These are phyloP conservation scores for Hirundo rustica DNA, from an alignment of 2,797 vertebrate species.

Conservation along the genomic window DNA sequence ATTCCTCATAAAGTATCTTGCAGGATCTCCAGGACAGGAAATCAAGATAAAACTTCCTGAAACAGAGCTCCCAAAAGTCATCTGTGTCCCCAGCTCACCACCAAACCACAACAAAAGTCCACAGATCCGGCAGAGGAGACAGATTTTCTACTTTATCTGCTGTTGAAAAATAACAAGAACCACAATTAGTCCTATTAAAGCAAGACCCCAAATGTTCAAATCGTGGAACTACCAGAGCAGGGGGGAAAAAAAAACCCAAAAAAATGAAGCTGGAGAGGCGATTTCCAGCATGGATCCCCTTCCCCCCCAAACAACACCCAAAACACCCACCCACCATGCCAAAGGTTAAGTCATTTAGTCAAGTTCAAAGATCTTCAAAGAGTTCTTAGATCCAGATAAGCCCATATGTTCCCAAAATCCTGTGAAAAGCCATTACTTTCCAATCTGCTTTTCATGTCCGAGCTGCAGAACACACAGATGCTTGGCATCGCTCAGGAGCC, in stretches of 20 bases:
- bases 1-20: background rate
- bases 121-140: background rate
- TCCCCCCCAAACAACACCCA: slow-evolving; percentile 36
- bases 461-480: slow-evolving; percentile 83
- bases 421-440: slow-evolving; percentile 81
- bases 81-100: background rate
- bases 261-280: slow-evolving; percentile 7
- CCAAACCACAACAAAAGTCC: background rate
- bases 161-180: background rate
- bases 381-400: slow-evolving; percentile 91
- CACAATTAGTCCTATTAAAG: slow-evolving; percentile 2
- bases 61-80: background rate
- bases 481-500: slow-evolving; percentile 82
- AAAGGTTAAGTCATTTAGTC: slow-evolving; percentile 94
- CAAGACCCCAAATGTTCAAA: slow-evolving; percentile 17
- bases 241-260: background rate
- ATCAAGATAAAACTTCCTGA: background rate
- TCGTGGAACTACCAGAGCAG: background rate
- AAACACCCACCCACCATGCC: slow-evolving; percentile 80
- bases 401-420: slow-evolving; percentile 86
- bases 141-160: background rate
- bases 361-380: slow-evolving; percentile 97
- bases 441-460: slow-evolving; percentile 80
- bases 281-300: slow-evolving; percentile 25
- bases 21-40: background rate